These are phyloP conservation scores for Acrobasis suavella DNA, from an alignment of 2,888 invertebrate genomes.

Conservation along the genomic window DNA sequence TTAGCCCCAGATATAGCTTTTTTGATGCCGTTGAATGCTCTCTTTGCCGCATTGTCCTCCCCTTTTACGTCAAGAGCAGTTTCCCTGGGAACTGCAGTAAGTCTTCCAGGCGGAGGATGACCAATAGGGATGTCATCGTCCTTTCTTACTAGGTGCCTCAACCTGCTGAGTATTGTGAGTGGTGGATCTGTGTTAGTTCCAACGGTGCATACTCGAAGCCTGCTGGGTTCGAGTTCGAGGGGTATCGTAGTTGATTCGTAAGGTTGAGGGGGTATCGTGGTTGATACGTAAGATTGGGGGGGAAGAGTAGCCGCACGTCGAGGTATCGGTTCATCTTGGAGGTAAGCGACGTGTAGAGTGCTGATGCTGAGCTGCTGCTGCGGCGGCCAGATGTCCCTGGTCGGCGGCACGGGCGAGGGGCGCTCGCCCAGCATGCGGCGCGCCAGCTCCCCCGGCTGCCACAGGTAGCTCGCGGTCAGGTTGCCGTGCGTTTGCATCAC, in stretches of 20 bases:
- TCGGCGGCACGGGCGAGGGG: conserved; percentile 72
- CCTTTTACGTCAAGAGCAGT: conserved; percentile 56
- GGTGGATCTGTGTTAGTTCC: conserved; percentile 75
- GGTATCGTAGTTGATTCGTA: conserved; percentile 50
- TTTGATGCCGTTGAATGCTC: conserved; percentile 62
- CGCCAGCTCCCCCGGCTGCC: conserved; percentile 77
- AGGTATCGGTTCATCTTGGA: conserved; percentile 62
- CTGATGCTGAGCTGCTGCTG: conserved; percentile 72
- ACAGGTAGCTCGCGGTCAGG: conserved; percentile 73
- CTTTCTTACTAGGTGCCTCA: conserved; percentile 54
- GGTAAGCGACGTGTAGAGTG: conserved; percentile 71
- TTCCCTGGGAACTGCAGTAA: conserved; percentile 61
- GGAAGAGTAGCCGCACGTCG: conserved; percentile 63
- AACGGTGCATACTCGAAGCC: conserved; percentile 62
- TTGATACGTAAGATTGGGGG: conserved; percentile 54
- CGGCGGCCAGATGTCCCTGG: conserved; percentile 70
- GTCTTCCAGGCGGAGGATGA: conserved; percentile 53
- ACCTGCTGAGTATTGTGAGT: conserved; percentile 51
- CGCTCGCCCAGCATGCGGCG: conserved; percentile 73
- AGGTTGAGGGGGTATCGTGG: conserved; percentile 43
- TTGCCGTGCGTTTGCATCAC: conserved; percentile 77
- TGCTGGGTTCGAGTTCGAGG: conserved; percentile 44
- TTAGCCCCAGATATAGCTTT: conserved; percentile 67
- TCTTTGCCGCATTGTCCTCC: conserved; percentile 56
- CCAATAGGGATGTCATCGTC: conserved; percentile 47